Conservation (phyloP, 2,888 invertebrate genomes). For the Drosophila anomalipes region DNA sequence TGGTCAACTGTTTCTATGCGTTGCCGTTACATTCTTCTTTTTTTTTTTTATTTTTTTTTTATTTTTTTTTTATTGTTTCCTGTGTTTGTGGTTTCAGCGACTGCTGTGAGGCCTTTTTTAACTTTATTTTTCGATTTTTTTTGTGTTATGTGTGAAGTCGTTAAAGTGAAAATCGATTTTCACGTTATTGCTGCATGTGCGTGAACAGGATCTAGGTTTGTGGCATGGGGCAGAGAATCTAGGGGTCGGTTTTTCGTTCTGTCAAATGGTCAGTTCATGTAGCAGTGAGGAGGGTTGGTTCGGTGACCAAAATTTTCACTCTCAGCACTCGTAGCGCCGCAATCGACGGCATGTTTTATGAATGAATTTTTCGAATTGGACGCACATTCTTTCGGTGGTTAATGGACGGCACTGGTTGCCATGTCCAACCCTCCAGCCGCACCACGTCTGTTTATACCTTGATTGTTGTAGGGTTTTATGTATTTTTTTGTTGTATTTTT, state of each 20-base stretch:
- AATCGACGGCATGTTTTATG: conserved; percentile 79
- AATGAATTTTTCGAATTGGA: conserved; percentile 78
- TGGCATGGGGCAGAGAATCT: conserved; percentile 9
- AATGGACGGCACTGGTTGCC: conserved; percentile 66
- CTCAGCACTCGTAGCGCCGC: conserved; percentile 56
- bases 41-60: conserved; percentile 11
- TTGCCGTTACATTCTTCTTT: conserved; percentile 35
- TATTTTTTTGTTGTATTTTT: conserved; percentile 5
- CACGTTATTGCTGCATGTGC: conserved; percentile 73
- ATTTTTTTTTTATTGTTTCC: conserved; percentile 42
- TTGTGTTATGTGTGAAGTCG: conserved; percentile 74
- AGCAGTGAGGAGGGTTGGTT: not conserved
- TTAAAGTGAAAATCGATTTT: conserved; percentile 82
- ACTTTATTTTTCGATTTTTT: conserved; percentile 23
- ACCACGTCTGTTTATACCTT: conserved; percentile 18
- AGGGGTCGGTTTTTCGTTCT: conserved; percentile 25
- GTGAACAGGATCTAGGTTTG: conserved; percentile 38
- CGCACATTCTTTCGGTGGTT: conserved; percentile 68
- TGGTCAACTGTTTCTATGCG: conserved; percentile 48
- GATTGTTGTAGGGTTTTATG: conserved; percentile 27
- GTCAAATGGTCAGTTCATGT: conserved; percentile 33
- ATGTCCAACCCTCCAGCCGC: conserved; percentile 1
- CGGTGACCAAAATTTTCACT: conserved; percentile 24
- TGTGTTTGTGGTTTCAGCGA: conserved; percentile 66
- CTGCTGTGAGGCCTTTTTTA: conserved; percentile 55